Evolutionary conservation across 2,888 invertebrate genomes (phyloP).

Genomic region (Muscina levida): DNA sequence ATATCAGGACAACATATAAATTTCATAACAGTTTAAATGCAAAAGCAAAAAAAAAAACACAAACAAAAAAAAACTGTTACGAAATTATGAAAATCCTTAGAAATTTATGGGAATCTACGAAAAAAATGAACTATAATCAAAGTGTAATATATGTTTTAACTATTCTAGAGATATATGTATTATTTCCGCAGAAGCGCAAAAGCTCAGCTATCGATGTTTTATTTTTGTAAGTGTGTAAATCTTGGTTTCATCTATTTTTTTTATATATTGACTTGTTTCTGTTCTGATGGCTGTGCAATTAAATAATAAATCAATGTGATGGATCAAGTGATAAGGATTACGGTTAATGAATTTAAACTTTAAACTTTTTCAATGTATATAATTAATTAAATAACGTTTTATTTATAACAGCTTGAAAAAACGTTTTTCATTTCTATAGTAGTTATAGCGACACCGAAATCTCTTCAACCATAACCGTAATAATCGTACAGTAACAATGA

Average conservation of each 20-base stretch:
- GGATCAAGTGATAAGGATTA: too few species aligned
- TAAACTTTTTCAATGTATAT: too few species aligned
- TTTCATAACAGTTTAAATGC: background rate
- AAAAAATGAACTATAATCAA: background rate
- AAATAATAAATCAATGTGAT: slow-evolving; percentile 13
- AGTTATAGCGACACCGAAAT: too few species aligned
- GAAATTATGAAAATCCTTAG: slow-evolving; percentile 22
- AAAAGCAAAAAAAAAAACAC: background rate
- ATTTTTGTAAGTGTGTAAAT: background rate
- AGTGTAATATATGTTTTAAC: too few species aligned
- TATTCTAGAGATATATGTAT: slow-evolving; percentile 3
- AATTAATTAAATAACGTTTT: too few species aligned
- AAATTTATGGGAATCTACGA: slow-evolving; percentile 35
- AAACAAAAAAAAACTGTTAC: slow-evolving; percentile 1
- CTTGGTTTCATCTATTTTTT: background rate
- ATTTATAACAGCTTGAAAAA: too few species aligned
- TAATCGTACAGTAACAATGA: too few species aligned
- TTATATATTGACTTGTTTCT: slow-evolving; percentile 11
- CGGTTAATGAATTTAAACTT: too few species aligned
- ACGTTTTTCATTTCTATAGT: too few species aligned
- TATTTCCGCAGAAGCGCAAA: background rate
- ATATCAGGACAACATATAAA: background rate
- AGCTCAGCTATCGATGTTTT: slow-evolving; percentile 31
- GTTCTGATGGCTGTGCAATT: slow-evolving; percentile 9
- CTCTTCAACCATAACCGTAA: too few species aligned